These are phyloP conservation scores for Drosophila cognata DNA, from an alignment of 2,888 invertebrate genomes.

Conservation along the genomic window DNA sequence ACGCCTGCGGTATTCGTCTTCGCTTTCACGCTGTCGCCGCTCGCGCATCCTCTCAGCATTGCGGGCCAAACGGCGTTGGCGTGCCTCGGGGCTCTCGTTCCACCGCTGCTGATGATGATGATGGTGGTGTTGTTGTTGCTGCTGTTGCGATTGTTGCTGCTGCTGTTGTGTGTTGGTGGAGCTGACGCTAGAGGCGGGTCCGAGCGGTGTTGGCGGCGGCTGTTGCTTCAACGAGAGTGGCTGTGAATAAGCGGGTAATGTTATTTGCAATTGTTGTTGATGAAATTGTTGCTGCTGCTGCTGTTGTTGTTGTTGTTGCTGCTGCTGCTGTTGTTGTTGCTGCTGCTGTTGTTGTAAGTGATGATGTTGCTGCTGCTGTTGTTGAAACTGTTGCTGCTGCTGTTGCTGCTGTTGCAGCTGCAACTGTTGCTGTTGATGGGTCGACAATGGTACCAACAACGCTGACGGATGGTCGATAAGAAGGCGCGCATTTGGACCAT, in stretches of 20 bases:
- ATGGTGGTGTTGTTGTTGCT: slow-evolving; percentile 52
- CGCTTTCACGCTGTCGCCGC: slow-evolving; percentile 84
- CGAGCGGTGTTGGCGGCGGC: slow-evolving; percentile 62
- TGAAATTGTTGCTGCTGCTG: slow-evolving; percentile 79
- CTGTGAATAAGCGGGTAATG: slow-evolving; percentile 77
- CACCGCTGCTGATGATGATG: slow-evolving; percentile 82
- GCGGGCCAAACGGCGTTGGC: slow-evolving; percentile 84
- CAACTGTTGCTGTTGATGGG: slow-evolving; percentile 77
- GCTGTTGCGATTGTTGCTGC: slow-evolving; percentile 51
- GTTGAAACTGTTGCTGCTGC: slow-evolving; percentile 71
- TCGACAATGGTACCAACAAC: slow-evolving; percentile 82
- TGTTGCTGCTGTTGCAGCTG: slow-evolving; percentile 71
- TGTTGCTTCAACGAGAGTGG: slow-evolving; percentile 78
- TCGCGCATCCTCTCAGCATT: slow-evolving; percentile 85
- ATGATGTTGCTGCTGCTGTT: slow-evolving; percentile 72
- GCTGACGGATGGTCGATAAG: slow-evolving; percentile 84
- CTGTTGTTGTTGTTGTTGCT: slow-evolving; percentile 63
- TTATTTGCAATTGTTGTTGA: slow-evolving; percentile 78
- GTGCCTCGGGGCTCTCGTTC: slow-evolving; percentile 85
- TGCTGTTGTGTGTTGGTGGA: slow-evolving; percentile 41
- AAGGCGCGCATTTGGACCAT: slow-evolving; percentile 84
- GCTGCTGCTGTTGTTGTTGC: slow-evolving; percentile 72
- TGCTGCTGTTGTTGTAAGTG: slow-evolving; percentile 74
- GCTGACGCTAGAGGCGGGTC: slow-evolving; percentile 63
- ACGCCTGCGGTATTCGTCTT: slow-evolving; percentile 84